Conservation (phyloP, 2,888 invertebrate species). For the Crioceris asparagi region DNA sequence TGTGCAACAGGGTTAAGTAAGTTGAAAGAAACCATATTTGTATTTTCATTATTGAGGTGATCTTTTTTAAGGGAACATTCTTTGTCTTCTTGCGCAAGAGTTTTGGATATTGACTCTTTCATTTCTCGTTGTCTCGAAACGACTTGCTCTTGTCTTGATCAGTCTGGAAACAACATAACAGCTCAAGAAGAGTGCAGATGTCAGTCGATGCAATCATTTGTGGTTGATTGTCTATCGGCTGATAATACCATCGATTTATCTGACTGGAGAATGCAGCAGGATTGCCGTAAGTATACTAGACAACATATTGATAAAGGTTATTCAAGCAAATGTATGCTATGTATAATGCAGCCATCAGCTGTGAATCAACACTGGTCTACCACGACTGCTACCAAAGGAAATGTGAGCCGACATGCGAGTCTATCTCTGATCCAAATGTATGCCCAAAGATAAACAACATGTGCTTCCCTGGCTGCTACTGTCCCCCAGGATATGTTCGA, state of each 20-base stretch:
- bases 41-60: background rate
- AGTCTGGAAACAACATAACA: conserved; percentile 33
- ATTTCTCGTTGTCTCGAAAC: conserved; percentile 64
- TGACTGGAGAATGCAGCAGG: conserved; percentile 58
- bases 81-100: conserved; percentile 51
- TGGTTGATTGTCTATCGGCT: conserved; percentile 60
- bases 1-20: conserved; percentile 50
- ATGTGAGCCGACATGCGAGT: conserved; percentile 70
- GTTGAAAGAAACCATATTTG: too few relatives aligned
- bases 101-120: conserved; percentile 57
- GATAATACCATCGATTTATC: conserved; percentile 53
- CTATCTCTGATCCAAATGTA: conserved; percentile 43
- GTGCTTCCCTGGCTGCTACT: conserved; percentile 78
- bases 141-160: conserved; percentile 60
- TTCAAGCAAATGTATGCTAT: background rate
- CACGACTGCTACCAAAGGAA: conserved; percentile 69
- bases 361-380: conserved; percentile 67
- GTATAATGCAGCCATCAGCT: conserved; percentile 48
- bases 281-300: conserved; percentile 49
- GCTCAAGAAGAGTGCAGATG: conserved; percentile 52
- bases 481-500: conserved; percentile 62
- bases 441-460: conserved; percentile 55
- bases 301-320: background rate
- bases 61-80: conserved; percentile 42
- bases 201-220: conserved; percentile 55